Evolutionary conservation across 2,797 vertebrate species (phyloP).

Genomic region (Gallinago nigripennis): DNA sequence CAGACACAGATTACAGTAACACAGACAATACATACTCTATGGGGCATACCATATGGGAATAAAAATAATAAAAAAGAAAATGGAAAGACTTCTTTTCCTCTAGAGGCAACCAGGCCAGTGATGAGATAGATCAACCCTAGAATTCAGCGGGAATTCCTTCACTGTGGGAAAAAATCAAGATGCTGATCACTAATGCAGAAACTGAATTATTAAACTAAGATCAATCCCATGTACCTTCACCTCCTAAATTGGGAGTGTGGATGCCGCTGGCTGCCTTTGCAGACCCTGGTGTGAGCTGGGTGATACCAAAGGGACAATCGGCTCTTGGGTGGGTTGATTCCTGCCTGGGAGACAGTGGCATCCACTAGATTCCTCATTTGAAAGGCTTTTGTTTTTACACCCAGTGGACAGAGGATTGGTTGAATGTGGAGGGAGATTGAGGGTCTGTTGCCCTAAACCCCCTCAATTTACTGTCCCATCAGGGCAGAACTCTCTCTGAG

Average conservation of each 20-base stretch:
- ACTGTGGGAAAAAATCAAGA: background rate
- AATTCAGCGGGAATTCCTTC: background rate
- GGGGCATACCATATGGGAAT: background rate
- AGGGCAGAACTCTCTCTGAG: background rate
- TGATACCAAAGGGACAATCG: background rate
- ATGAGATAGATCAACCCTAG: background rate
- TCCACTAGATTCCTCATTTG: background rate
- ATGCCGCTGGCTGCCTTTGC: background rate
- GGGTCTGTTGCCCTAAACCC: background rate
- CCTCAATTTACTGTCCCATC: background rate
- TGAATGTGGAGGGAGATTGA: background rate
- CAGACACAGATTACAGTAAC: background rate
- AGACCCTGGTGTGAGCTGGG: background rate
- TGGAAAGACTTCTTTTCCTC: background rate
- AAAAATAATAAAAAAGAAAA: background rate
- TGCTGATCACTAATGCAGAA: background rate
- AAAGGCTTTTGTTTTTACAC: background rate
- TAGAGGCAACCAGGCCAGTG: background rate
- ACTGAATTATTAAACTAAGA: background rate
- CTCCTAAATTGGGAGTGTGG: background rate
- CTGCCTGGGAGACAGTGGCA: background rate
- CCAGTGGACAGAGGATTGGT: background rate
- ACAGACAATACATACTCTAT: background rate
- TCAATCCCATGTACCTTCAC: rapidly evolving
- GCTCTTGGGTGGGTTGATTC: background rate